Evolutionary conservation across 1,140 invertebrate species (phyloP), one percentile per base, ranked within the genome.

Genomic region (Drosophila ohnishii): DNA sequence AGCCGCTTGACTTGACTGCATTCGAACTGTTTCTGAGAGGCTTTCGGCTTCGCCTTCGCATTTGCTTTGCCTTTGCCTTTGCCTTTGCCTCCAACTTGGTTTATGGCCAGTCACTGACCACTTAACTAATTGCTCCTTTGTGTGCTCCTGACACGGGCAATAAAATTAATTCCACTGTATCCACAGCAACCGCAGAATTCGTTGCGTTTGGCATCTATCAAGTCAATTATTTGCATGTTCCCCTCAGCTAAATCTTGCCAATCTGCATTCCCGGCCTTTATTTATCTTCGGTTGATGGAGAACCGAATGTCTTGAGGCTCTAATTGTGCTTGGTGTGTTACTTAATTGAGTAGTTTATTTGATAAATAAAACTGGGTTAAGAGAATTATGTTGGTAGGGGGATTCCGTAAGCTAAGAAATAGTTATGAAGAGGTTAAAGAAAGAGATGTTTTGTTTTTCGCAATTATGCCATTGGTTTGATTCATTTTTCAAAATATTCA

Each of bases 81-180:
- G 50, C 35, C 40, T 16, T 51, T 22, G 32, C 55, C 50, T 58
- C 50, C 50, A 28, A 63, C 51, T 75, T 86, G 62, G 71, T 88
- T 87, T 87, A 88, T 88, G 75, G 63, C 83, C 71, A 83, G 64
- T 71, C 76, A 80, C 67, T 80, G 83, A 66, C 84, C 83, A 88
- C 83, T 88, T 87, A 88, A 83, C 84, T 87, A 88, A 88, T 87
- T 87, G 83, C 72, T 78, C 53, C 76, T 83, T 88, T 88, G 79
- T 88, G 75, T 87, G 83, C 66, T 60, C 63, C 79, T 87, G 83
- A 87, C 83, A 87, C 76, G 79, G 60, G 64, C 83, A 71, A 88
- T 83, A 73, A 88, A 88, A 88, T 83, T 79, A 87, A 76, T 83
- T 66, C 44, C 56, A 22, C 37, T 56, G 30, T 39, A 39, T 55